Base-by-base conservation (phyloP, 2,797 vertebrate species). In the Pangasius mekongensis region DNA sequence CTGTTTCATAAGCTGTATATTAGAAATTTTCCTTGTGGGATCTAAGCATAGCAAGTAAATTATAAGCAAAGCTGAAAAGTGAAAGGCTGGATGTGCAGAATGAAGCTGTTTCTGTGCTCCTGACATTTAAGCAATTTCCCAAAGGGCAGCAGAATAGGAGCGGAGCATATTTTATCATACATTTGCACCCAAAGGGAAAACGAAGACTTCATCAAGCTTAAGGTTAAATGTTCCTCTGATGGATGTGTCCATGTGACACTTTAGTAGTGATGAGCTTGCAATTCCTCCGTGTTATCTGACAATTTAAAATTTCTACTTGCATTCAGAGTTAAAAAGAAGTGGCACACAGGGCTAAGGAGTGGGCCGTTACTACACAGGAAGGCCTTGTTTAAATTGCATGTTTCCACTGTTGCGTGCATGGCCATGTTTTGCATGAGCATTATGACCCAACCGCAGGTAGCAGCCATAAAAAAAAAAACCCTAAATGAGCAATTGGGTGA, bases 401-500 rank as follows among this genome's bases (percentile, higher is more conserved):
- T 73, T 78, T 74, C 87, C 88, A 90, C 86, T 90, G 71, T 93
- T 93, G 90, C 92, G 92, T 94, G 94, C 94, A 64, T 89, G 81
- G 83, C 90, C 87, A 83, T 92, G 93, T 94, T 89, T 83, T 84
- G 39, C 89, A 85, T 36, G 54, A 92, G 71, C 49, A 91, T 83
- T 92, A 89, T 91, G 90, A 88, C 83, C 90, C 92, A 92, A 94
- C 93, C 94, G 89, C 94, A 94, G 93, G 92, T 94, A 94, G 92
- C 89, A 27, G 91, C 92, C 91, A 89, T 89, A 88, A 93, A 95
- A 95, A 93, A 92, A 92, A 93, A 93, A 92, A 87, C 90, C 93
- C 92, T 90, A 93, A 94, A 93, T 93, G 86, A 94, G 95, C 94
- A 94, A 94, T 93, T 93, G 89, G 93, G 91, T 93, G 90, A 92